phyloP scores from a whole-genome alignment of 1,140 invertebrate genomes.

The Drosophila serrata region DNA sequence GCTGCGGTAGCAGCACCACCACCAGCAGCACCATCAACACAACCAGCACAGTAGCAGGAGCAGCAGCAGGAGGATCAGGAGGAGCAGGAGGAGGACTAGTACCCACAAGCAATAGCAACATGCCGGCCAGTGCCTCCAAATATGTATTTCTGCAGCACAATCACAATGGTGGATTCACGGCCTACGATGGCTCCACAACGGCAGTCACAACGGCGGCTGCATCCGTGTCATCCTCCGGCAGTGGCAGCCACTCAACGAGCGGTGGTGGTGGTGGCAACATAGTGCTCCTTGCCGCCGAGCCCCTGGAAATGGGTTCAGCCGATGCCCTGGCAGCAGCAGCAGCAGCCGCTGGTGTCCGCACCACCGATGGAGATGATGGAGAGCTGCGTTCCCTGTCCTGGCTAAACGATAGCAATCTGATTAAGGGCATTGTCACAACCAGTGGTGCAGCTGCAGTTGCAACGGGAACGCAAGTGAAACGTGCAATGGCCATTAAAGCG shows the following conservation, averaged over 20 bases:
- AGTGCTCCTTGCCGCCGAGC: slow-evolving; percentile 77
- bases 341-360: slow-evolving; percentile 22
- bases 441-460: slow-evolving; percentile 28
- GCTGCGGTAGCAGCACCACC: slow-evolving; percentile 32
- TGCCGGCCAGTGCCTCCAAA: slow-evolving; percentile 68
- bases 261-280: slow-evolving; percentile 66
- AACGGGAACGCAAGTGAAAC: slow-evolving; percentile 11
- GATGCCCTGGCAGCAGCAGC: slow-evolving; percentile 51
- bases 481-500: slow-evolving; percentile 44
- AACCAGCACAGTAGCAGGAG: slow-evolving; percentile 46
- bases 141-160: slow-evolving; percentile 81
- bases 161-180: slow-evolving; percentile 56
- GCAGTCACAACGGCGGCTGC: slow-evolving; percentile 12
- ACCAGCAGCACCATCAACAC: slow-evolving; percentile 41
- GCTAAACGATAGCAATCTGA: slow-evolving; percentile 95
- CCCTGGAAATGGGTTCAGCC: slow-evolving; percentile 58
- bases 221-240: neutral
- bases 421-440: slow-evolving; percentile 89
- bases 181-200: slow-evolving; percentile 62
- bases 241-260: neutral
- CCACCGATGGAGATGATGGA: slow-evolving; percentile 87
- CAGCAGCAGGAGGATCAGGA: slow-evolving; percentile 31
- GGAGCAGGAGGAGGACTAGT: neutral
- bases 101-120: slow-evolving; percentile 39
- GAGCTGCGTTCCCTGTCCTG: slow-evolving; percentile 95